Evolutionary conservation across 1,140 invertebrate genomes (phyloP), one percentile per base, ranked within the genome.

Genomic region (Parapsyche elsis): DNA sequence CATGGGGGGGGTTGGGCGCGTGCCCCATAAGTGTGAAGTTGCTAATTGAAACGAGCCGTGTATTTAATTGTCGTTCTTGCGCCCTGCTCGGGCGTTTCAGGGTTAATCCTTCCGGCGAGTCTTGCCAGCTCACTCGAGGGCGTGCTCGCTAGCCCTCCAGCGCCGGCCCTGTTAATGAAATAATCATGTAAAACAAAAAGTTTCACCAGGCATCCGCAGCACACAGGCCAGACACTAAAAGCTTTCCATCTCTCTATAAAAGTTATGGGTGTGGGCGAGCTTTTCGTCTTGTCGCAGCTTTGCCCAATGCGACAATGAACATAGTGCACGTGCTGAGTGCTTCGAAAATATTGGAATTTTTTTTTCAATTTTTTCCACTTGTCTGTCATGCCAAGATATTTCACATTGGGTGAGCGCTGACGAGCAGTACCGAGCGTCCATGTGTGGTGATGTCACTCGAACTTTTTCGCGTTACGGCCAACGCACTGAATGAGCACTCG

Each of bases 181-280:
- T 83, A 83, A 83, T 83, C 82, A 83, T 83, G 82, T 83, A 81
- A 81, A 83, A 83, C 82, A 83, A 83, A 83, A 83, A 83, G 80
- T 83, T 83, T 73, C 61, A 23, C 79, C 5, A 46, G 76, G 77
- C 82, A 81, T 81, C 82, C 76, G 71, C 73, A 64, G 76, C 71
- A 71, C 80, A 76, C 59, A 23, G 59, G 21, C 67, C 79, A 81
- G 82, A 81, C 78, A 81, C 82, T 83, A 83, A 83, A 83, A 83
- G 82, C 82, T 83, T 83, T 83, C 82, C 64, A 81, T 83, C 81
- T 67, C 64, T 67, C 64, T 83, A 79, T 81, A 83, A 83, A 81
- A 83, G 82, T 81, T 83, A 74, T 49, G 61, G 53, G 64, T 38
- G 80, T 30, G n/a, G 75, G 30, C 30, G 30, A 45, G 70, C 70